Evolutionary conservation across 2,113 vertebrate genomes (phyloP).

Genomic region (Crotalus horridus): DNA sequence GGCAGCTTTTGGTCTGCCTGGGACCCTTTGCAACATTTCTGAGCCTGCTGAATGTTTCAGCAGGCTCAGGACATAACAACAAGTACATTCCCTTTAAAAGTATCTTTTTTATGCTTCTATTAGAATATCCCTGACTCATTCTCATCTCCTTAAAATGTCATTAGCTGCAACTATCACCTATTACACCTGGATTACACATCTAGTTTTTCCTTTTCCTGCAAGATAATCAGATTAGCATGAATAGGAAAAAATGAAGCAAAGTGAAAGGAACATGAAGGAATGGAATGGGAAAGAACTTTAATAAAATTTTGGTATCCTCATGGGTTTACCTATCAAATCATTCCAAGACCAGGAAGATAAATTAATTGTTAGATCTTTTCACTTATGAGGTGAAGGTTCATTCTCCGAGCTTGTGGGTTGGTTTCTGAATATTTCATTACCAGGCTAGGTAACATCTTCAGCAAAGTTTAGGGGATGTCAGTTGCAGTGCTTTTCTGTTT

Average conservation of each 20-base stretch:
- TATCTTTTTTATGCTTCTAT: not conserved
- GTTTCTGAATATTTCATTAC: too few relatives aligned
- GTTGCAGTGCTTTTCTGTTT: too few relatives aligned
- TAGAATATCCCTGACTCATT: not conserved
- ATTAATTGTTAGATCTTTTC: not conserved
- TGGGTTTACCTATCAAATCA: not conserved
- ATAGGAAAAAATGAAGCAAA: not conserved
- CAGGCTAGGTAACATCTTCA: too few relatives aligned
- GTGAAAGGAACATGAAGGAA: not conserved
- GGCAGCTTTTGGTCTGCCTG: too few relatives aligned
- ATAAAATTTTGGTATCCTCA: not conserved
- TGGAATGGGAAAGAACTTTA: not conserved
- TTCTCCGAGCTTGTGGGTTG: too few relatives aligned
- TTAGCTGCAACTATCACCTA: not conserved
- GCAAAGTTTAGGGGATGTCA: too few relatives aligned
- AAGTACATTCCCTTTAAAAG: not conserved
- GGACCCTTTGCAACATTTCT: too few relatives aligned
- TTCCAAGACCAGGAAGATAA: not conserved
- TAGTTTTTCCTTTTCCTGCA: not conserved
- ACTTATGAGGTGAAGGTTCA: too few relatives aligned
- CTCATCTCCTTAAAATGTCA: not conserved
- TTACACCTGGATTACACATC: not conserved
- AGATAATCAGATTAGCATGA: not conserved
- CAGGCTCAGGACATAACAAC: too few relatives aligned
- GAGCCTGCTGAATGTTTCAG: too few relatives aligned